Evolutionary conservation across 2,888 invertebrate genomes (phyloP), one percentile per base, ranked within the genome.

Genomic region (Drosophila tanythrix): DNA sequence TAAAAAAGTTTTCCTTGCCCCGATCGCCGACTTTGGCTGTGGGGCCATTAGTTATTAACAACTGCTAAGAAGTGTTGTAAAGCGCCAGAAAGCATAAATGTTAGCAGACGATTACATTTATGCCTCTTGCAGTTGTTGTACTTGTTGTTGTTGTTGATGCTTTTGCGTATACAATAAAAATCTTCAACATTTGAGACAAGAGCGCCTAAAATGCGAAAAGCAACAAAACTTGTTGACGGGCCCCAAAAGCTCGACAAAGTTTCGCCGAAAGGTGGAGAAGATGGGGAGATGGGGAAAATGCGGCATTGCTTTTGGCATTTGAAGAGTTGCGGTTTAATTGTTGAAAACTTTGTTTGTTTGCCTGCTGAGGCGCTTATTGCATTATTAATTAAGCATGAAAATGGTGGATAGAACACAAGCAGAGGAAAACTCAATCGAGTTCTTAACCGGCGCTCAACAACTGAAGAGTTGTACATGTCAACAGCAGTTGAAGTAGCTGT

Each of bases 301-400:
- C 50, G 40, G 72, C 50, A 63, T 31, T 71, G 71, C 57, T 72
- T 50, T 48, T 71, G 72, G 72, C 63, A 59, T 72, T 59, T 72
- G 50, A 56, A 59, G 73, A 65, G 62, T 53, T 74, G 74, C 29
- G 74, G 74, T 62, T 74, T 74, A 74, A 74, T 74, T 74, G 62
- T 56, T 55, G 62, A 36, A 74, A 74, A 74, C 58, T 74, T 74
- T 74, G 51, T 72, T 64, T 55, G 53, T 52, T 58, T 70, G 52
- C 63, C 58, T 29, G 65, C 61, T 69, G 63, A 57, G 57, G 65
- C 63, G 74, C 76, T 67, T 64, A 65, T 69, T 85, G 80, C 82
- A 84, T 82, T 82, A 82, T 82, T 82, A 82, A 82, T 82, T 85
- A 85, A 69, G 73, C 85, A 79, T 82, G 82, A 79, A 81, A 81